Base-by-base conservation (phyloP, 2,888 invertebrate genomes). In the Cataglyphis altisquamis region DNA sequence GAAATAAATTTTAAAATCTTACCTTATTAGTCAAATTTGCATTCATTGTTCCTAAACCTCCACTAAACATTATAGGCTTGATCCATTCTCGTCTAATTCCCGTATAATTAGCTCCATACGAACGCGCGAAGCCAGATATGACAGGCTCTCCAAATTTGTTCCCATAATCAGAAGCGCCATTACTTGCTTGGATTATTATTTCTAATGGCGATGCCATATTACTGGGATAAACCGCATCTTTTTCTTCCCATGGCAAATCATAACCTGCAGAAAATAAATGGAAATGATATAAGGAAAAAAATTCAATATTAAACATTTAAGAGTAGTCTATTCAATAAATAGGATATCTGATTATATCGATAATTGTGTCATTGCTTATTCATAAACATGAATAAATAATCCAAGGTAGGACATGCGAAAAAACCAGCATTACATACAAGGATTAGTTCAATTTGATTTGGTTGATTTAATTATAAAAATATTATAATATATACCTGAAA, bases 101-200 rank as follows among this genome's bases (percentile, higher is more conserved):
- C 41, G 95, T 95, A 0, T 95, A 95, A 91, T 97, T 96, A 93
- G 98, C 95, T 0, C 99, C 99, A 94, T 98, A 99, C 0, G 99
- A 98, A 78, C 99, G 96, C 0, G 97, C 97, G 94, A 99, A 99
- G 8, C 99, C 99, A 92, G 96, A 95, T 87, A 99, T 96, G 0
- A 99, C 96, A 0, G 99, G 99, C 94, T 99, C 99, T 0, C 99
- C 99, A 95, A 99, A 99, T 95, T 99, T 99, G 95, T 99, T 99
- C 9, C 99, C 99, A 95, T 99, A 99, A 94, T 99, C 99, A 0
- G 99, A 99, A 3, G 99, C 99, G 1, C 99, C 99, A 94, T 99
- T 98, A 94, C 98, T 99, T 0, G 99, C 99, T 95, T 99, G 98
- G 41, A 99, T 97, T 29, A 98, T 96, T 64, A 99, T 97, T 94